These are phyloP conservation scores for Holcopasites calliopsidis DNA, from an alignment of 1,140 invertebrate species.

Conservation along the genomic window DNA sequence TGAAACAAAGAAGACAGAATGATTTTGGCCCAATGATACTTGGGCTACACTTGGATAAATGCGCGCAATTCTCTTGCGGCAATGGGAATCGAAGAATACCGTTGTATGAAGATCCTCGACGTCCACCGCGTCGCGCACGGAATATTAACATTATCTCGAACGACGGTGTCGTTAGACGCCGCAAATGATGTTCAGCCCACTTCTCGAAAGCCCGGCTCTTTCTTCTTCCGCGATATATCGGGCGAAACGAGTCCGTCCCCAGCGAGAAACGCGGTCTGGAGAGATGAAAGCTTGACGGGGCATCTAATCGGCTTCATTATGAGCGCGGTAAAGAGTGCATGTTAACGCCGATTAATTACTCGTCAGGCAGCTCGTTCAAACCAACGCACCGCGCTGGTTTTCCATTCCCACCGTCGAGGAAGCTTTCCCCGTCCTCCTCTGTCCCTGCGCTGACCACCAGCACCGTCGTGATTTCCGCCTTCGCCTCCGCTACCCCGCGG, in stretches of 20 bases:
- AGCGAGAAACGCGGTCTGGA: conserved; percentile 16
- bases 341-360: conserved; percentile 49
- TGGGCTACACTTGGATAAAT: too few relatives aligned
- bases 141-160: conserved; percentile 22
- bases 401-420: not conserved
- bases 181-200: conserved; percentile 16
- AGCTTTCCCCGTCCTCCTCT: not conserved
- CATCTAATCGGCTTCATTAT: conserved; percentile 40
- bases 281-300: conserved; percentile 15
- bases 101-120: not conserved
- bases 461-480: not conserved
- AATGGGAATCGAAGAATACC: conserved; percentile 15
- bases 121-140: conserved; percentile 5
- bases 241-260: conserved; percentile 15
- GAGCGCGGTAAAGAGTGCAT: conserved; percentile 29
- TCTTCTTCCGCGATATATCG: conserved; percentile 24
- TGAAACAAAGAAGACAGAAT: too few relatives aligned
- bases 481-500: not conserved
- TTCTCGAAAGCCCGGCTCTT: not conserved
- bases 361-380: conserved; percentile 33
- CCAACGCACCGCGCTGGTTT: conserved; percentile 20
- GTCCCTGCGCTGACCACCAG: too few relatives aligned
- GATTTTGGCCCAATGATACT: too few relatives aligned
- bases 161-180: conserved; percentile 18
- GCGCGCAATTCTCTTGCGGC: too few relatives aligned